Evolutionary conservation across 2,797 vertebrate genomes (phyloP).

Genomic region (Thunnus albacares): DNA sequence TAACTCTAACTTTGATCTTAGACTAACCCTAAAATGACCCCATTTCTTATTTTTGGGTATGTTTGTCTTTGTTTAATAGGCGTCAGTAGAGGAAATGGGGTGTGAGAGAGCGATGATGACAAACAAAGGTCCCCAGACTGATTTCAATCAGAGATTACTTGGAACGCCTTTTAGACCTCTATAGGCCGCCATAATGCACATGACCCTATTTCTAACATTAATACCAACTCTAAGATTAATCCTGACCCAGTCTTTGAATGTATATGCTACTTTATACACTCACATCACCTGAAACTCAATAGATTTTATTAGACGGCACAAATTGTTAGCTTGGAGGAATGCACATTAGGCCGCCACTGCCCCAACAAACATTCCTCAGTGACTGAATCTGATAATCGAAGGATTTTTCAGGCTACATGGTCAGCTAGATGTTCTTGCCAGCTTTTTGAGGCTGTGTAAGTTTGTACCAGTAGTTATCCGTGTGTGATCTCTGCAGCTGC

Average conservation of each 20-base stretch:
- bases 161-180: neutral
- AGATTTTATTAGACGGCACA: neutral
- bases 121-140: slow-evolving; percentile 28
- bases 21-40: neutral
- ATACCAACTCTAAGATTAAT: neutral
- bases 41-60: neutral
- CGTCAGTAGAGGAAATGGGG: slow-evolving; percentile 42
- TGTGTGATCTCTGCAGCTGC: slow-evolving; percentile 21
- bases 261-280: neutral
- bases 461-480: neutral
- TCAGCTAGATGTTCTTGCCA: slow-evolving; percentile 5
- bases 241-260: neutral
- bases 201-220: neutral
- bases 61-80: slow-evolving; percentile 23
- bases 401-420: neutral
- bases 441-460: neutral
- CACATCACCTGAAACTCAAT: neutral
- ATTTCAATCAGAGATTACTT: slow-evolving; percentile 24
- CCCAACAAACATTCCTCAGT: slow-evolving; percentile 1
- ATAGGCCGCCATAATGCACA: neutral
- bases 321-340: slow-evolving; percentile 3
- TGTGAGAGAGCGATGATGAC: slow-evolving; percentile 5
- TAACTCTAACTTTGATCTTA: neutral
- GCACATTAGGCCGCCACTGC: neutral
- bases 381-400: neutral